Evolutionary conservation across 2,888 invertebrate species (phyloP), one percentile per base, ranked within the genome.

Genomic region (Chirona hameri): DNA sequence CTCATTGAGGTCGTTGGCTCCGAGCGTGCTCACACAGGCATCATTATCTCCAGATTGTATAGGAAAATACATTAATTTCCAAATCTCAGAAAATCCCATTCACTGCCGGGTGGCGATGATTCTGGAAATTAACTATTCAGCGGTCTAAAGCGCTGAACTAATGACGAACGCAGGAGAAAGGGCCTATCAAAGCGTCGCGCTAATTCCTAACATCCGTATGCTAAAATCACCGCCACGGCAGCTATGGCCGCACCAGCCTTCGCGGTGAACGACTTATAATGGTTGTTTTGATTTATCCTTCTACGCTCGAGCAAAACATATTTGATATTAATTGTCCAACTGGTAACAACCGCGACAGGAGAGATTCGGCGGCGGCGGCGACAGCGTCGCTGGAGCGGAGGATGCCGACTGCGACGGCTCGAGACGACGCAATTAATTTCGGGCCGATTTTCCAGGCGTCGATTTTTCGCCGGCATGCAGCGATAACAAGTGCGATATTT

Each of bases 401-500:
- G 65, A 65, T n/a, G 65, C 3, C 65, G 65, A 7, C n/a, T n/a
- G n/a, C 27, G 65, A 27, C 65, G 9, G 65, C 27, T 14, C 65
- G 65, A 24, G 65, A 27, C 65, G 65, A 10, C 65, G 65, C 65
- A 27, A 72, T 72, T 72, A 72, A 72, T 72, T 72, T 72, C 72
- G 7, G 72, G 31, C 31, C 72, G 72, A 31, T 31, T 72, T 72
- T 72, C 72, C 72, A 15, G 31, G 72, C 72, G 72, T 72, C 72
- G 72, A 72, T 72, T 72, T 72, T 72, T 72, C 72, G 31, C 18
- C 31, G 39, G 76, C 65, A 76, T 76, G 76, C 76, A 76, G 76
- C 21, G 76, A 76, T 76, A 76, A 76, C 76, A 76, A 76, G 76
- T 76, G 76, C 76, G 76, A 76, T 76, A 76, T 76, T 76, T 76